phyloP scores from a whole-genome alignment of 2,888 invertebrate genomes.

The Sphinx pinastri region DNA sequence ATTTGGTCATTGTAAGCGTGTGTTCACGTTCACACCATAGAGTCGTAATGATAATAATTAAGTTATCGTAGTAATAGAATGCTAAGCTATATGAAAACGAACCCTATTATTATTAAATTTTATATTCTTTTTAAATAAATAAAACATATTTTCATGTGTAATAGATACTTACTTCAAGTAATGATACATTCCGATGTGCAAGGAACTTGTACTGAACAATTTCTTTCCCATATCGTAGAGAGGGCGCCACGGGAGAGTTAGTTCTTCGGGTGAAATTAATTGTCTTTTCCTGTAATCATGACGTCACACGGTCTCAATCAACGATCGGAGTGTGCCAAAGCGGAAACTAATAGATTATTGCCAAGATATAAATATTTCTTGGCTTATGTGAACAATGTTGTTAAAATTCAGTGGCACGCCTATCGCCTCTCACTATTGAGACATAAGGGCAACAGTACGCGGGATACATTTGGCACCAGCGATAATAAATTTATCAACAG shows the following conservation, averaged over 20 bases:
- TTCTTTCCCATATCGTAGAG: slow-evolving; percentile 87
- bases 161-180: slow-evolving; percentile 76
- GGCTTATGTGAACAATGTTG: slow-evolving; percentile 15
- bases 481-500: too few relatives aligned
- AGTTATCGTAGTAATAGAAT: too few relatives aligned
- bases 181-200: slow-evolving; percentile 85
- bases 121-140: too few relatives aligned
- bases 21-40: not conserved
- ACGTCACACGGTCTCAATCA: slow-evolving; percentile 31
- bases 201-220: slow-evolving; percentile 82
- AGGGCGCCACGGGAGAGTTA: slow-evolving; percentile 93
- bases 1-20: not conserved
- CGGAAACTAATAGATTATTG: slow-evolving; percentile 11
- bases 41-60: not conserved
- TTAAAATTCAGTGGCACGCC: slow-evolving; percentile 9
- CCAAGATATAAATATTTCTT: slow-evolving; percentile 25
- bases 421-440: not conserved
- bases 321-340: slow-evolving; percentile 30
- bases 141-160: too few relatives aligned
- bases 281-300: slow-evolving; percentile 87
- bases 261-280: slow-evolving; percentile 90
- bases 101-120: too few relatives aligned
- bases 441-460: too few relatives aligned
- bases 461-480: too few relatives aligned
- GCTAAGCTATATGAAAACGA: too few relatives aligned